Percentiles rank a stretch among this genome's conserved stretches.
Evolutionary conservation across 1,140 invertebrate species (phyloP).

Genomic region (Hydropsyche tenuis): DNA sequence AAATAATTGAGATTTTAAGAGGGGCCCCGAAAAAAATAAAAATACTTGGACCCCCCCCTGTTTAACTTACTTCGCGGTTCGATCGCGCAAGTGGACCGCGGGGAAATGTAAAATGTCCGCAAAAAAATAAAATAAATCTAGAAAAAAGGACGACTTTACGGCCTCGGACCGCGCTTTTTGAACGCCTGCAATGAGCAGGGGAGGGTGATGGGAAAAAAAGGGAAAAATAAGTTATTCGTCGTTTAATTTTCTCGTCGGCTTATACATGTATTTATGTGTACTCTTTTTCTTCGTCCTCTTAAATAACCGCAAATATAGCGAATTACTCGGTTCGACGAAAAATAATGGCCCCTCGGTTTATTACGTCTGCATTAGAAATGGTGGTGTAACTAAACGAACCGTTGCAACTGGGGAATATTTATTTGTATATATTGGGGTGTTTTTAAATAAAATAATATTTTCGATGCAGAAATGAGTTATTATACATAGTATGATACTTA

Average conservation of each 20-base stretch:
- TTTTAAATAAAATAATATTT: too few relatives aligned
- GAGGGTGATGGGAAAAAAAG: not conserved
- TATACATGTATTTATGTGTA: not conserved
- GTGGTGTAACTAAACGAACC: constrained; percentile 3
- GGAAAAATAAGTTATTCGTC: constrained; percentile 14
- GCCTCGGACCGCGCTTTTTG: constrained; percentile 23
- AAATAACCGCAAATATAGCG: constrained; percentile 8
- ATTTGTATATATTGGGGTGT: not conserved
- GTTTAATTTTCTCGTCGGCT: too few relatives aligned
- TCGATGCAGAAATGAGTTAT: too few relatives aligned
- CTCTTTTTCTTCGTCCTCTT: not conserved
- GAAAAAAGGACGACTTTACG: constrained; percentile 40
- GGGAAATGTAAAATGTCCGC: constrained; percentile 39
- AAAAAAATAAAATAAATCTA: not conserved
- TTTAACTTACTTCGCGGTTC: too few relatives aligned
- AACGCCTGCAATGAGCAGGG: constrained; percentile 7
- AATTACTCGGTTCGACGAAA: constrained; percentile 13
- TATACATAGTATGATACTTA: too few relatives aligned
- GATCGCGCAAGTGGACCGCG: constrained; percentile 41
- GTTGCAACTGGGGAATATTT: constrained; percentile 2
- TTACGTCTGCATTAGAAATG: not conserved
- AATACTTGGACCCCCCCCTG: not conserved
- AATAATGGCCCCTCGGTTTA: constrained; percentile 7
- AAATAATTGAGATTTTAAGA: constrained; percentile 51
- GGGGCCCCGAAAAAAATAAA: not conserved